Conservation (phyloP, 2,888 invertebrate species). For the Sminthurides aquaticus region DNA sequence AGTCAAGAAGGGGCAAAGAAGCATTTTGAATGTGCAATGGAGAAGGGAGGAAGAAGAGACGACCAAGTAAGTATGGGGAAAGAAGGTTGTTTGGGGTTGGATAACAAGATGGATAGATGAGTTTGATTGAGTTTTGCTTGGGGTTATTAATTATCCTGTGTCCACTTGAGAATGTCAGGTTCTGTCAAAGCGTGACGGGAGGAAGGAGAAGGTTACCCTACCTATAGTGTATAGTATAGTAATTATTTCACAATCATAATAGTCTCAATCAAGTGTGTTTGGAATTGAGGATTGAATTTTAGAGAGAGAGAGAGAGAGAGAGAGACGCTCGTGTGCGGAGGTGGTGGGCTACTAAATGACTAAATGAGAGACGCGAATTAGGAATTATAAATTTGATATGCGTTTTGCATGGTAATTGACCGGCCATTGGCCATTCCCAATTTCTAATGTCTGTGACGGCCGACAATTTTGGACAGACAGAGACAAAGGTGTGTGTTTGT, state of each 20-base stretch:
- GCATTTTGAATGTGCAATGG: too few species aligned
- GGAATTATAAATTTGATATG: neutral
- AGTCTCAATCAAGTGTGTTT: neutral
- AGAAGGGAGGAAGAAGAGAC: neutral
- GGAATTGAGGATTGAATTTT: too few species aligned
- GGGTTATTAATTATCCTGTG: slow-evolving; percentile 1
- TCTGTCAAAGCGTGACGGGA: slow-evolving; percentile 6
- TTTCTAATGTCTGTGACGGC: too few species aligned
- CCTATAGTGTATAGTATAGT: too few species aligned
- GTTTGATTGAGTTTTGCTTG: slow-evolving; percentile 3
- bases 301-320: too few species aligned
- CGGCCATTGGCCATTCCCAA: too few species aligned
- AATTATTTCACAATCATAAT: slow-evolving; percentile 4
- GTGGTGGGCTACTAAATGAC: too few species aligned
- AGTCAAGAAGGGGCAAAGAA: too few species aligned
- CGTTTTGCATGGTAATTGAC: neutral
- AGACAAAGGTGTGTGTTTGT: too few species aligned
- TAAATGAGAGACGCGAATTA: too few species aligned
- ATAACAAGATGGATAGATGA: neutral
- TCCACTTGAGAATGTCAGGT: slow-evolving; percentile 2
- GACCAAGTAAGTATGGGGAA: neutral
- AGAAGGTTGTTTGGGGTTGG: neutral
- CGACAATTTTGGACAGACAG: too few species aligned
- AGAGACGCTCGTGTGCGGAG: too few species aligned
- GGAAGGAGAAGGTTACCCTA: neutral